phyloP scores from a whole-genome alignment of 2,888 invertebrate genomes.

The Scaptomyza polygonia region DNA sequence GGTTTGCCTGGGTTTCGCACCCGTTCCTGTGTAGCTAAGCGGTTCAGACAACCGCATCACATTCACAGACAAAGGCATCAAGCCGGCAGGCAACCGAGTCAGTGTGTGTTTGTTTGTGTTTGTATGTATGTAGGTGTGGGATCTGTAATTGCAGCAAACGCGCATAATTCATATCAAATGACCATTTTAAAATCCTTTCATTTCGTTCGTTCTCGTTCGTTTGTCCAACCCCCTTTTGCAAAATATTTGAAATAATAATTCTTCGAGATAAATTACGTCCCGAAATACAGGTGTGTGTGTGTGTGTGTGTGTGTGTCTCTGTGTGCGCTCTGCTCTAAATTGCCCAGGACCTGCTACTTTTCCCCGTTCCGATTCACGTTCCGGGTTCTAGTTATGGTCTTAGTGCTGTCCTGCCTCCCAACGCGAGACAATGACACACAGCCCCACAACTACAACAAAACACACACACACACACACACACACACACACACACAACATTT shows the following conservation, averaged over 20 bases:
- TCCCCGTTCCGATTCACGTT: slow-evolving; percentile 42
- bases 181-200: slow-evolving; percentile 84
- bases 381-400: slow-evolving; percentile 30
- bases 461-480: no score
- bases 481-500: slow-evolving; percentile 15
- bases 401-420: slow-evolving; percentile 25
- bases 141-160: slow-evolving; percentile 82
- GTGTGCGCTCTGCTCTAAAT: slow-evolving; percentile 79
- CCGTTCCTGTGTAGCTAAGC: slow-evolving; percentile 39
- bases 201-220: slow-evolving; percentile 66
- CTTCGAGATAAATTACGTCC: slow-evolving; percentile 84
- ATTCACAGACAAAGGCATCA: slow-evolving; percentile 77
- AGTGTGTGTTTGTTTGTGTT: not conserved
- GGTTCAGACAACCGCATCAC: slow-evolving; percentile 73
- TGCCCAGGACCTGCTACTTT: slow-evolving; percentile 64
- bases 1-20: slow-evolving; percentile 10
- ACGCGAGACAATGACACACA: slow-evolving; percentile 76
- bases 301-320: slow-evolving; percentile 77
- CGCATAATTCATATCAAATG: slow-evolving; percentile 84
- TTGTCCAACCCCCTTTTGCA: slow-evolving; percentile 29
- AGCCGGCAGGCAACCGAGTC: slow-evolving; percentile 18
- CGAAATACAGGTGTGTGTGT: slow-evolving; percentile 82
- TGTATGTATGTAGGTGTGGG: slow-evolving; percentile 45
- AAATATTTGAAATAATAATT: slow-evolving; percentile 84
- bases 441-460: slow-evolving; percentile 56